Conservation (phyloP, 1,140 invertebrate genomes). For the Rhagoletis pomonella region DNA sequence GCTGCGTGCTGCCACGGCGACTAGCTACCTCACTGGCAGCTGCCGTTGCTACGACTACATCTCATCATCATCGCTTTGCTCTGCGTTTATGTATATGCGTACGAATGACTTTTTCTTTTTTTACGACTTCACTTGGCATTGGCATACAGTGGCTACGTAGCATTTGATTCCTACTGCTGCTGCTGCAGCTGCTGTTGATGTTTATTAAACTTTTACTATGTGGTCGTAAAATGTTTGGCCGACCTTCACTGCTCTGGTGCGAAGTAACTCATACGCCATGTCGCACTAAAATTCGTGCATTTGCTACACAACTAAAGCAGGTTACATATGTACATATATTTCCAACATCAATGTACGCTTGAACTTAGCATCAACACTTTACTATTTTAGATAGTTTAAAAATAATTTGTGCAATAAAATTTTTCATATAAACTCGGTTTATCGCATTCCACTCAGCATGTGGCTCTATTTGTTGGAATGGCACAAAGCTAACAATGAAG, state of each 20-base stretch:
- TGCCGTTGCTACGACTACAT: slow-evolving; percentile 36
- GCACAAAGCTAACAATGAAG: not conserved
- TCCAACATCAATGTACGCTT: not conserved
- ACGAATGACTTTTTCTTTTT: not conserved
- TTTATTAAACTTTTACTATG: not conserved
- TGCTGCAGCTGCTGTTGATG: not conserved
- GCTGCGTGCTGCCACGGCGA: slow-evolving; percentile 19
- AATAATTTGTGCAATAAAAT: not conserved
- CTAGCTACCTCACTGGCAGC: slow-evolving; percentile 3
- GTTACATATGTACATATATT: not conserved
- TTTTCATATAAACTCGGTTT: not conserved
- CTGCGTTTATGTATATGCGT: not conserved
- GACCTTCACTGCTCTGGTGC: not conserved
- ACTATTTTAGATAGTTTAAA: not conserved
- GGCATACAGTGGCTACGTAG: not conserved
- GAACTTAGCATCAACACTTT: not conserved
- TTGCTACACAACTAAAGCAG: not conserved
- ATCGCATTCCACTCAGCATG: not conserved
- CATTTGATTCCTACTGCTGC: not conserved
- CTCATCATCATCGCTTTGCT: not conserved
- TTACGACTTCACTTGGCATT: slow-evolving; percentile 46
- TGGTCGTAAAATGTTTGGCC: not conserved
- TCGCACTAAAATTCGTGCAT: not conserved
- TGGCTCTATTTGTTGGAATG: not conserved
- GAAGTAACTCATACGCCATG: slow-evolving; percentile 28